Conservation (phyloP, 1,140 invertebrate genomes). For the Drosophila leontia region DNA sequence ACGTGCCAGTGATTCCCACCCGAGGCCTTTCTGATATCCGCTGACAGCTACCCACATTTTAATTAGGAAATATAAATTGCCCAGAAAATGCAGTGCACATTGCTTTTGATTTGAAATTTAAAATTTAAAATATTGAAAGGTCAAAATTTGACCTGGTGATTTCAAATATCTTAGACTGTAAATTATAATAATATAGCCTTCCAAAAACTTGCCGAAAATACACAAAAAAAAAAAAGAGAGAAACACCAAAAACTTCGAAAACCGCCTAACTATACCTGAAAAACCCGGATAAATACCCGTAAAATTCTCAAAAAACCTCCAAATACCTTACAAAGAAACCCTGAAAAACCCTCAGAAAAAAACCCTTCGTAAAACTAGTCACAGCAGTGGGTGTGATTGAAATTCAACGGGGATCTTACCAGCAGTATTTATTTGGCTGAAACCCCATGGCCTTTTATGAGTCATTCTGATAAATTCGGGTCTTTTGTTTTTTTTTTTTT, state of each 20-base stretch:
- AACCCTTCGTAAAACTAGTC: neutral
- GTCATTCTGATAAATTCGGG: constrained; percentile 16
- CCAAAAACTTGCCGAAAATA: no score
- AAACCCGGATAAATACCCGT: neutral
- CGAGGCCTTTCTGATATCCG: neutral
- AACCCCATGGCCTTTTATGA: constrained; percentile 2
- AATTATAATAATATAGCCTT: no score
- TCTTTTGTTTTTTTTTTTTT: neutral
- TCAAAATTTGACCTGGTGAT: no score
- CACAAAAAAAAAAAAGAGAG: no score
- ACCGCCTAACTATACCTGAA: no score
- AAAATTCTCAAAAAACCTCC: neutral
- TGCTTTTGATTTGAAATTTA: no score
- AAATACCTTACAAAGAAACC: neutral
- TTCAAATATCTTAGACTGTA: no score
- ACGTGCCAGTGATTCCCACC: neutral
- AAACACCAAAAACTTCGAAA: no score
- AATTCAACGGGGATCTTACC: neutral
- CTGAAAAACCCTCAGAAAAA: neutral
- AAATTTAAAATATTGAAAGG: no score
- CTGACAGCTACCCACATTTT: constrained; percentile 2
- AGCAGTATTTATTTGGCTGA: neutral
- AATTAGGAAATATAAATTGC: constrained; percentile 6
- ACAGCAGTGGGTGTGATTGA: constrained; percentile 10
- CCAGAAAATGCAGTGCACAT: no score